These are phyloP conservation scores for Bostrychus sinensis DNA, from an alignment of 2,113 vertebrate species.

Conservation along the genomic window DNA sequence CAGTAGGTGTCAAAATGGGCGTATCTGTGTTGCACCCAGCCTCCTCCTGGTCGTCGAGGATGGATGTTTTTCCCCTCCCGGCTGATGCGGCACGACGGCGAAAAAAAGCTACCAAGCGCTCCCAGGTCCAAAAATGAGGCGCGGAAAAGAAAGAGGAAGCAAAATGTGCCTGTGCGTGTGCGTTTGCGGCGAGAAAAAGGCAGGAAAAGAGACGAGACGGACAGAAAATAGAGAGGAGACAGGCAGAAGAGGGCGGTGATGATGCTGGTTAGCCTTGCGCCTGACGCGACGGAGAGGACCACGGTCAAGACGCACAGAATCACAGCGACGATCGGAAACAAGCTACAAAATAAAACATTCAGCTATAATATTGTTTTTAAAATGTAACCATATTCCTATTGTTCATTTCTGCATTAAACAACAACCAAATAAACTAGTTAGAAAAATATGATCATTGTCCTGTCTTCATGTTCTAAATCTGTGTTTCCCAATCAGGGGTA, in stretches of 20 bases:
- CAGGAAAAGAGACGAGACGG: conserved; percentile 17
- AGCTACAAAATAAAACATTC: conserved; percentile 31
- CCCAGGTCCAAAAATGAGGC: conserved; percentile 12
- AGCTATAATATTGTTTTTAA: background rate
- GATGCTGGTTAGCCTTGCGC: conserved; percentile 64
- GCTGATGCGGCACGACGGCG: conserved; percentile 55
- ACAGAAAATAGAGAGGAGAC: conserved; percentile 44
- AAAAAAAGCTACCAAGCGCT: conserved; percentile 43
- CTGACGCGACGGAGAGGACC: conserved; percentile 62
- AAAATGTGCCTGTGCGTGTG: background rate
- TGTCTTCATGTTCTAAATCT: too few species aligned
- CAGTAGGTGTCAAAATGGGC: conserved; percentile 54
- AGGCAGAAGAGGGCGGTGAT: conserved; percentile 63
- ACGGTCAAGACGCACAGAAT: conserved; percentile 23
- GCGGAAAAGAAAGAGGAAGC: background rate
- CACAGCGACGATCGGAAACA: background rate
- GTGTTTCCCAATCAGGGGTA: too few species aligned
- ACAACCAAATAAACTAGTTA: too few species aligned
- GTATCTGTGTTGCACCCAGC: conserved; percentile 51
- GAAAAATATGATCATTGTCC: too few species aligned
- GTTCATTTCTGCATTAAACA: too few species aligned
- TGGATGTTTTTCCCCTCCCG: conserved; percentile 62
- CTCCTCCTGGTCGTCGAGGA: conserved; percentile 52
- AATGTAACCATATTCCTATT: too few species aligned
- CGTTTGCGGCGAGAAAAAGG: background rate